These are phyloP conservation scores for Cryptosula pallasiana DNA, from an alignment of 2,888 invertebrate genomes.

Conservation along the genomic window DNA sequence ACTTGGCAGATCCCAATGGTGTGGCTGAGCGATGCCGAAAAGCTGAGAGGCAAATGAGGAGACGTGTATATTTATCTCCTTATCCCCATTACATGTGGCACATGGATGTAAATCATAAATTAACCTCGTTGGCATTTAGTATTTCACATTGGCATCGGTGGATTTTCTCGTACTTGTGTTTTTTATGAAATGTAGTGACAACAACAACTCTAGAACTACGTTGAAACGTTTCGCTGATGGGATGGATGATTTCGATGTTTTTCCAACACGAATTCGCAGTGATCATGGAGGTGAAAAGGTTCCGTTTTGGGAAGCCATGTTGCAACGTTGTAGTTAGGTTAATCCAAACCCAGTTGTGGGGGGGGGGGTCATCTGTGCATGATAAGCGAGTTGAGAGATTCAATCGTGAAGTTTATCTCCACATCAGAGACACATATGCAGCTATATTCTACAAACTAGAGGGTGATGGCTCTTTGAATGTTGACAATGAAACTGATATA, in stretches of 20 bases:
- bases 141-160: neutral
- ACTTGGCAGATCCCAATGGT: too few relatives aligned
- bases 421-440: neutral
- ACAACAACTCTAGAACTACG: neutral
- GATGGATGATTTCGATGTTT: neutral
- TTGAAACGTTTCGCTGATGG: neutral
- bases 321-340: neutral
- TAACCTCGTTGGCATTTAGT: neutral
- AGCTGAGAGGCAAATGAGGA: too few relatives aligned
- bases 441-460: neutral
- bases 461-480: neutral
- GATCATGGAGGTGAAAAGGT: neutral
- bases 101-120: neutral
- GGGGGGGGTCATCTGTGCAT: neutral
- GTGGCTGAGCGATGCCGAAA: too few relatives aligned
- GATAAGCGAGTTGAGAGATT: neutral
- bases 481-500: neutral
- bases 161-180: neutral
- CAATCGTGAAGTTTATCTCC: neutral
- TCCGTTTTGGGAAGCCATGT: neutral
- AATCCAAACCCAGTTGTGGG: neutral
- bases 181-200: neutral
- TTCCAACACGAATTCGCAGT: neutral
- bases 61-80: too few relatives aligned
- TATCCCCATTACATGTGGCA: too few relatives aligned